Conservation (phyloP, 2,888 invertebrate genomes). For the Epistrophe eligans region DNA sequence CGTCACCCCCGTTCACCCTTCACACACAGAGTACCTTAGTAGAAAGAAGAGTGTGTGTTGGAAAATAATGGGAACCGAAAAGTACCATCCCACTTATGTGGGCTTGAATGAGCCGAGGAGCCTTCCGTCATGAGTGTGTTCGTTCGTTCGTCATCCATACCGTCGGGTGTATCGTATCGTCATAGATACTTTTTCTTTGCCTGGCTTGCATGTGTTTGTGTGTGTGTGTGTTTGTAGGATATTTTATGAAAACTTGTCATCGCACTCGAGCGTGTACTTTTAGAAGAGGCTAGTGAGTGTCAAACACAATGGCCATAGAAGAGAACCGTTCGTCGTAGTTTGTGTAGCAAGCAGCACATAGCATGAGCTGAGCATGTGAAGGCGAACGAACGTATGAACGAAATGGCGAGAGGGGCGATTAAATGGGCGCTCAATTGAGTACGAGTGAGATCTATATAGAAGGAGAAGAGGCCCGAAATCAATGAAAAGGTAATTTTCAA, state of each 20-base stretch:
- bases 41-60: slow-evolving; percentile 34
- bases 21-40: slow-evolving; percentile 13
- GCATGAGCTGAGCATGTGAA: background rate
- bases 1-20: slow-evolving; percentile 3
- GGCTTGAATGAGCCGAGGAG: slow-evolving; percentile 69
- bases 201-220: slow-evolving; percentile 19
- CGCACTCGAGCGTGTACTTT: slow-evolving; percentile 76
- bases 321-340: slow-evolving; percentile 50
- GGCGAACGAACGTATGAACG: slow-evolving; percentile 68
- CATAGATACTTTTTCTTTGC: slow-evolving; percentile 57
- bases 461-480: slow-evolving; percentile 72
- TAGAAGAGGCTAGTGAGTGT: slow-evolving; percentile 76
- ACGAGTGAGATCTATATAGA: slow-evolving; percentile 48
- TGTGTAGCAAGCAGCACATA: background rate
- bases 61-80: slow-evolving; percentile 70
- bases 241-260: slow-evolving; percentile 75
- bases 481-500: slow-evolving; percentile 78
- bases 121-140: slow-evolving; percentile 64
- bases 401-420: slow-evolving; percentile 65
- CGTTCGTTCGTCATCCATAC: slow-evolving; percentile 42
- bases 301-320: slow-evolving; percentile 76
- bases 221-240: slow-evolving; percentile 32
- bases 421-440: slow-evolving; percentile 52
- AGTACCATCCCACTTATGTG: slow-evolving; percentile 76
- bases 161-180: slow-evolving; percentile 52